A percentile compares a stretch with the other conserved stretches of the same genome.
phyloP scores from a whole-genome alignment of 2,113 vertebrate genomes.

The Acanthisitta chloris region DNA sequence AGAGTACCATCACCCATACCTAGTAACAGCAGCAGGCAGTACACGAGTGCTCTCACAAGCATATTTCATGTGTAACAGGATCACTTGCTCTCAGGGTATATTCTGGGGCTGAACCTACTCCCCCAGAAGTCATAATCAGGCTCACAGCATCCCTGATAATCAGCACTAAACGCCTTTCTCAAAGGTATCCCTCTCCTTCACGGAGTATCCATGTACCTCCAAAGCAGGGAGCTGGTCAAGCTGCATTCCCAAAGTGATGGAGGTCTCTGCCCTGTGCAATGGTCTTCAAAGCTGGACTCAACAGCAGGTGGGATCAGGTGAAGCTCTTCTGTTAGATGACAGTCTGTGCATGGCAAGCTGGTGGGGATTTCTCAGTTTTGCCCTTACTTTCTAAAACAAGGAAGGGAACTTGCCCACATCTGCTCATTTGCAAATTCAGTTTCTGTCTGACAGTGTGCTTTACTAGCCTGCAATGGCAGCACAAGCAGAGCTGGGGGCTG shows the following conservation, averaged over 20 bases:
- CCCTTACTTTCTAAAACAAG: not conserved
- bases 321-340: not conserved
- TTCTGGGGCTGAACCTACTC: not conserved
- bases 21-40: fast-evolving
- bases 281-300: not conserved
- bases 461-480: fast-evolving
- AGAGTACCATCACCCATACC: not conserved
- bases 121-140: not conserved
- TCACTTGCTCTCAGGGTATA: not conserved
- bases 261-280: not conserved
- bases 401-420: not conserved
- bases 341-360: fast-evolving
- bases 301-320: not conserved
- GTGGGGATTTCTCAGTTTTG: not conserved
- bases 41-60: fast-evolving
- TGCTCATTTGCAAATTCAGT: not conserved
- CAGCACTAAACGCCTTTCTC: not conserved
- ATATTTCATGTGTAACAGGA: fast-evolving
- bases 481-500: not conserved
- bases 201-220: fast-evolving
- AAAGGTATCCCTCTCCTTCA: not conserved
- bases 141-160: not conserved
- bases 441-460: not conserved
- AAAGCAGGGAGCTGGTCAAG: not conserved
- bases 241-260: fast-evolving